Conservation (phyloP, 64 coral and sea anemone species). For the Hydrozoanthus tunicans region DNA sequence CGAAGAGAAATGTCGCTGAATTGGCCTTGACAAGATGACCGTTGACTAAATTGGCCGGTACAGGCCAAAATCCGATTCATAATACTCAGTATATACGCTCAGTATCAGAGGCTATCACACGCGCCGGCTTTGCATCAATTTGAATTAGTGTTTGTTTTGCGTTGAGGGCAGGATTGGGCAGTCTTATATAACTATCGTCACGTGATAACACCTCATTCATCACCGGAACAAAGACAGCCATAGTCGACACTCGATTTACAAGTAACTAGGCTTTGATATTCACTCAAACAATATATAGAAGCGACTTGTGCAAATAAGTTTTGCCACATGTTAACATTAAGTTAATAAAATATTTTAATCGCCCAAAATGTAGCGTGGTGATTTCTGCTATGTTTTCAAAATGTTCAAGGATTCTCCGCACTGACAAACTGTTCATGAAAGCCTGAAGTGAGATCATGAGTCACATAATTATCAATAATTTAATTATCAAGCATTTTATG, state of each 20-base stretch:
- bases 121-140: slow-evolving; percentile 22
- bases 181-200: slow-evolving; percentile 34
- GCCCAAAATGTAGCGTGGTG: not conserved
- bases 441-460: slow-evolving; percentile 8
- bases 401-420: not conserved
- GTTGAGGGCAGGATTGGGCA: slow-evolving; percentile 13
- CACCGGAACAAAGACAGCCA: slow-evolving; percentile 19
- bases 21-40: not conserved
- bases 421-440: not conserved
- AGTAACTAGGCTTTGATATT: not conserved
- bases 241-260: slow-evolving; percentile 2
- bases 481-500: slow-evolving; percentile 40
- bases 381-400: not conserved
- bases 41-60: not conserved
- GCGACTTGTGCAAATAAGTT: not conserved
- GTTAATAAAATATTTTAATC: not conserved
- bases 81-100: not conserved
- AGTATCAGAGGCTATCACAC: slow-evolving; percentile 34
- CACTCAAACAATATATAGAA: slow-evolving; percentile 1
- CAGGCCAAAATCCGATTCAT: slow-evolving; percentile 51
- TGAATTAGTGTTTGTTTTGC: slow-evolving; percentile 50
- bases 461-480: slow-evolving; percentile 48
- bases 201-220: slow-evolving; percentile 40
- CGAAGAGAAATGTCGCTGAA: not conserved
- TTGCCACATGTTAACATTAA: not conserved